phyloP scores from a whole-genome alignment of 92 coral and sea anemone species.

The Chrysogorgia sp. region DNA sequence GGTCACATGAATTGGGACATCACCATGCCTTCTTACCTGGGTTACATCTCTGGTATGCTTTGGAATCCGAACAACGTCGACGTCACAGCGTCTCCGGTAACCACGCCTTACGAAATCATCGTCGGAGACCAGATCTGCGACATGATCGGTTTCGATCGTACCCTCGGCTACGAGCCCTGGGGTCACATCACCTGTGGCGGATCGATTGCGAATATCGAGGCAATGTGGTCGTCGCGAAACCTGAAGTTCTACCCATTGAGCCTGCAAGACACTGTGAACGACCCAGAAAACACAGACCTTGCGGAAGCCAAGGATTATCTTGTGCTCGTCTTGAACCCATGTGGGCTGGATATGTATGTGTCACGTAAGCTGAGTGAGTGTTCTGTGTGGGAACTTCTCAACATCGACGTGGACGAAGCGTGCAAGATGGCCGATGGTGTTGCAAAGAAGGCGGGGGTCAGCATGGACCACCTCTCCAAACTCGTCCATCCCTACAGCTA shows the following conservation, averaged over 20 bases:
- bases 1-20: constrained; percentile 93
- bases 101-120: constrained; percentile 74
- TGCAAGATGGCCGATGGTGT: constrained; percentile 37
- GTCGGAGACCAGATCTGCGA: constrained; percentile 77
- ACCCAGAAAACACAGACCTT: constrained; percentile 32
- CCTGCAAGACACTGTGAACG: constrained; percentile 71
- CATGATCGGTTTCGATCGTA: constrained; percentile 81
- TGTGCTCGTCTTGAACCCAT: neutral
- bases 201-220: constrained; percentile 85
- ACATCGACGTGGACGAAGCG: constrained; percentile 70
- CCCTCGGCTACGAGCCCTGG: constrained; percentile 7
- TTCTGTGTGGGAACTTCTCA: constrained; percentile 75
- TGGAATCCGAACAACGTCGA: constrained; percentile 89
- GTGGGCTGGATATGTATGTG: neutral
- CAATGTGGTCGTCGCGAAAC: constrained; percentile 88
- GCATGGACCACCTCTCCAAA: neutral
- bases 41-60: constrained; percentile 78
- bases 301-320: constrained; percentile 56
- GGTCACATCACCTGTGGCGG: constrained; percentile 60
- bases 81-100: constrained; percentile 72
- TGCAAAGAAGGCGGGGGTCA: constrained; percentile 8
- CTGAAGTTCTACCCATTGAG: constrained; percentile 77
- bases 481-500: constrained; percentile 24
- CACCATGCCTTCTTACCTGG: constrained; percentile 81
- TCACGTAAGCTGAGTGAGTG: constrained; percentile 2